Percentiles rank a stretch among this genome's conserved stretches.
phyloP scores from a whole-genome alignment of 2,113 vertebrate species.

The Clarias magur region DNA sequence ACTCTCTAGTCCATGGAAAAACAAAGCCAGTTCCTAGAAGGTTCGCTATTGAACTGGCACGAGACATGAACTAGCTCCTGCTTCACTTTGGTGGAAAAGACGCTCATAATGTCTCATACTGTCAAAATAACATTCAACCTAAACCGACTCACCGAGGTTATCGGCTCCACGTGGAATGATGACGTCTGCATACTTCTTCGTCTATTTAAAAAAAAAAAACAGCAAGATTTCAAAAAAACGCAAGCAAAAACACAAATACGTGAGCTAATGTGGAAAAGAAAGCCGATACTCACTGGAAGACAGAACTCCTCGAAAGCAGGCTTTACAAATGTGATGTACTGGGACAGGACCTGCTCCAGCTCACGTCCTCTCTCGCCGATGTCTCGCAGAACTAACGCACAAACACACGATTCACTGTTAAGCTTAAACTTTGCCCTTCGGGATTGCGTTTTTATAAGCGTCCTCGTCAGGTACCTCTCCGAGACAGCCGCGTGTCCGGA shows the following conservation, averaged over 20 bases:
- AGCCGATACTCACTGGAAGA: conserved; percentile 83
- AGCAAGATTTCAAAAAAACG: not conserved
- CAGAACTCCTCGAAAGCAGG: conserved; percentile 98
- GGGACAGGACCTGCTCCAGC: conserved; percentile 89
- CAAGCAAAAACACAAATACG: not conserved
- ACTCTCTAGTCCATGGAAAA: no score
- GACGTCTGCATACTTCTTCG: conserved; percentile 98
- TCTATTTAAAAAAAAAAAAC: conserved; percentile 65
- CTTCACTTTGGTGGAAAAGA: no score
- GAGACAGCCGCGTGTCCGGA: conserved; percentile 91
- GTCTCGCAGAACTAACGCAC: conserved; percentile 84
- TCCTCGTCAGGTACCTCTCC: conserved; percentile 78
- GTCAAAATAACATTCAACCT: not conserved
- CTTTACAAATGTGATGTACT: conserved; percentile 97
- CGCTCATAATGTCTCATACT: no score
- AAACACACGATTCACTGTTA: not conserved
- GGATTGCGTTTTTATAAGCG: not conserved
- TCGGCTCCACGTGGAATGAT: conserved; percentile 96
- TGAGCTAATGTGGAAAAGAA: not conserved
- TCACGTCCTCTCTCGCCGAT: conserved; percentile 90
- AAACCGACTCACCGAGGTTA: conserved; percentile 83
- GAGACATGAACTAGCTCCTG: no score
- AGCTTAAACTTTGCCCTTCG: no score
- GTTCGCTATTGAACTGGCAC: no score
- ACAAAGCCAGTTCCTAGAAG: no score